Base-by-base conservation (phyloP, 2,888 invertebrate genomes). In the Apomyelois bistriatella region DNA sequence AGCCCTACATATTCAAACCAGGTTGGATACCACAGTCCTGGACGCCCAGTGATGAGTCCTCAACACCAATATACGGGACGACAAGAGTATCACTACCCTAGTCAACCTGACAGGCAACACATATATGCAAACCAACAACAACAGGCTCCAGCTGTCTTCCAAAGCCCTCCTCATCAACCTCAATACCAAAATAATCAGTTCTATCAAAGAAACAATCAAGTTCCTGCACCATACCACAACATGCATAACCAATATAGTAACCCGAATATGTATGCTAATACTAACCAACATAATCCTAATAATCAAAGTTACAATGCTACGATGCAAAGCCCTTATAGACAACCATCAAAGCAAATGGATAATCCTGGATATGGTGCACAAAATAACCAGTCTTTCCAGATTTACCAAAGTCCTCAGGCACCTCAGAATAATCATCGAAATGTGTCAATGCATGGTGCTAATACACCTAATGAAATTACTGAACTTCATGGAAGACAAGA, bases 41-140 rank as follows among this genome's bases (percentile, higher is more conserved):
- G 81, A 1, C 85, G 86, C 56, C 71, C 81, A 9, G 81, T 88
- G 72, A 77, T 88, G 79, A 89, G 87, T 58, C 87, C 89, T n/a
- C 88, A 85, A 62, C 80, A 74, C 48, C 71, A 60, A n/a, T 85
- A 78, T 55, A 66, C 74, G 1, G 71, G 73, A 12, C 74, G 85
- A 42, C 87, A 82, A 60, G 88, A 89, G 7, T 85, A 81, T 64
- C 81, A 84, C 48, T 88, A 86, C 57, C 68, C 80, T 58, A 76
- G 64, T 65, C 86, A 82, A 68, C 60, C 72, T 41, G 87, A 88
- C n/a, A 75, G 83, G 53, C 89, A 84, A 56, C 81, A 86, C 54
- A 76, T 77, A 54, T 86, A 87, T 60, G 76, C 72, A 7, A 83
- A 72, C 60, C 85, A 83, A 58, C 76, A 74, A 16, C 75, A 75